These are phyloP conservation scores for Lasius platythorax DNA, from an alignment of 2,888 invertebrate species.

Conservation along the genomic window DNA sequence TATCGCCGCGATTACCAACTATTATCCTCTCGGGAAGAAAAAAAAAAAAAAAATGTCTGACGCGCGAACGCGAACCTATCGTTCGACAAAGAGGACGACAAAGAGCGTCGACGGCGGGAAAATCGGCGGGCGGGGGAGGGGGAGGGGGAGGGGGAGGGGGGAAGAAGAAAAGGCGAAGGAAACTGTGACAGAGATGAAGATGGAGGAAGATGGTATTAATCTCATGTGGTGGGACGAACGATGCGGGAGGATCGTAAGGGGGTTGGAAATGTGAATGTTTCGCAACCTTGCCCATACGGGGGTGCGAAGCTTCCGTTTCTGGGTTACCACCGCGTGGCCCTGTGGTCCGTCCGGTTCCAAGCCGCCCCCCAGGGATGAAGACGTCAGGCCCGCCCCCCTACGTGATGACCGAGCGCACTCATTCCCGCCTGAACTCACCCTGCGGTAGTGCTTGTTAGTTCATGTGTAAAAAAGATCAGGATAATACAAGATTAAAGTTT, in stretches of 20 bases:
- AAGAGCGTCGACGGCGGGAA: slow-evolving; percentile 42
- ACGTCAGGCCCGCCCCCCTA: slow-evolving; percentile 86
- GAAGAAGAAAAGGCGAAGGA: slow-evolving; percentile 36
- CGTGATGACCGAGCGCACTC: slow-evolving; percentile 84
- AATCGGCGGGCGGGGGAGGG: slow-evolving; percentile 7
- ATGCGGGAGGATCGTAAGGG: slow-evolving; percentile 70
- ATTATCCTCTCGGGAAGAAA: neutral
- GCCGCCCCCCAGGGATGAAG: slow-evolving; percentile 86
- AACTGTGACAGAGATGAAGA: slow-evolving; percentile 51
- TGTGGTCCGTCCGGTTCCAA: slow-evolving; percentile 86
- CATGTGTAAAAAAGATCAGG: slow-evolving; percentile 76
- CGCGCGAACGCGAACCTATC: slow-evolving; percentile 18
- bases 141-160: neutral
- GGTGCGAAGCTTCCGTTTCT: slow-evolving; percentile 92
- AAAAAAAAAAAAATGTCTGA: neutral
- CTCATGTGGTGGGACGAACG: slow-evolving; percentile 38
- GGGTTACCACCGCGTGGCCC: slow-evolving; percentile 87
- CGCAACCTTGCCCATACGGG: slow-evolving; percentile 94
- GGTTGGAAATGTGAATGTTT: slow-evolving; percentile 89
- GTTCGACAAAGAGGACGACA: slow-evolving; percentile 33
- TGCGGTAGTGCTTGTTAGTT: slow-evolving; percentile 85
- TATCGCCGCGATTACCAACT: neutral
- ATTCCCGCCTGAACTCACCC: slow-evolving; percentile 87
- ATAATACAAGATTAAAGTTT: slow-evolving; percentile 72
- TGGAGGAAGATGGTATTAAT: neutral